These are phyloP conservation scores for Chloromyia formosa DNA, from an alignment of 2,888 invertebrate genomes.

Conservation along the genomic window DNA sequence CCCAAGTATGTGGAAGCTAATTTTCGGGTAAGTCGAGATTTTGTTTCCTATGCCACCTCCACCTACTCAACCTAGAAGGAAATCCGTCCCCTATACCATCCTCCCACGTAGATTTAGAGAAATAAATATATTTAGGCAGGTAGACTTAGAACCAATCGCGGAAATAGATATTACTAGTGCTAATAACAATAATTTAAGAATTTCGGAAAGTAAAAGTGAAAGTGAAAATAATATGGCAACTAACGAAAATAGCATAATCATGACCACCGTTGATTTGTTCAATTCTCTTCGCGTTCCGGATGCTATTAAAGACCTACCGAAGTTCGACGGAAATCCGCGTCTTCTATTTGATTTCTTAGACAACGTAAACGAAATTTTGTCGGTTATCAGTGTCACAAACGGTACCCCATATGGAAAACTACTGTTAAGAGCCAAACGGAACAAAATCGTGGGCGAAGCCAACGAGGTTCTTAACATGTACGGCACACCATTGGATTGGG, in stretches of 20 bases:
- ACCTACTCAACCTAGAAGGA: no score
- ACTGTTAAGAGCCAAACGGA: constrained; percentile 29
- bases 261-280: neutral
- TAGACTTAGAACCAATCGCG: no score
- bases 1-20: no score
- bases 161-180: no score
- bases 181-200: no score
- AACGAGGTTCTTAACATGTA: constrained; percentile 37
- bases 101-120: no score
- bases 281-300: constrained; percentile 3
- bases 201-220: neutral
- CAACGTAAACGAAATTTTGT: neutral
- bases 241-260: no score
- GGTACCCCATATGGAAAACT: constrained; percentile 5
- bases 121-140: no score
- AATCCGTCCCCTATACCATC: no score
- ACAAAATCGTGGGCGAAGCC: constrained; percentile 37
- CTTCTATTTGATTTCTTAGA: neutral
- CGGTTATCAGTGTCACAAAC: neutral
- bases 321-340: constrained; percentile 40
- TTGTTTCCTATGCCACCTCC: no score
- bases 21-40: no score
- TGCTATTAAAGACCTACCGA: constrained; percentile 26
- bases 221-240: neutral
- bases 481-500: constrained; percentile 33